These are phyloP conservation scores for Nestor notabilis DNA, from an alignment of 2,113 vertebrate species.

Conservation along the genomic window DNA sequence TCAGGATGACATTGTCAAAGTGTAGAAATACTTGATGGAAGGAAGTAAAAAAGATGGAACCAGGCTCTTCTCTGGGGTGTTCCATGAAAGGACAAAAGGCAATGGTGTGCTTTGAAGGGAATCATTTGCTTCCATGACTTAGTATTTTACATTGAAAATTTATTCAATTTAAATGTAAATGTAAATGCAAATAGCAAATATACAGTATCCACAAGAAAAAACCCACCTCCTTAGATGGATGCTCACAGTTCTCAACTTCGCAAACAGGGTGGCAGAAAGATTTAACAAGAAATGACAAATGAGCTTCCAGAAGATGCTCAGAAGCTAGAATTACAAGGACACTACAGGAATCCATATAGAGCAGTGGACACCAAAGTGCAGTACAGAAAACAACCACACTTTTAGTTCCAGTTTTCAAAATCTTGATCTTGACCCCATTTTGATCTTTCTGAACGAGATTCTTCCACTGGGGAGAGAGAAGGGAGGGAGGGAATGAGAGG, in stretches of 20 bases:
- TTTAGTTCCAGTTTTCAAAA: background rate
- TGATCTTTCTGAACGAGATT: background rate
- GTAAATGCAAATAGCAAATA: background rate
- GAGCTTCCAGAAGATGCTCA: background rate
- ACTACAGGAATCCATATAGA: background rate
- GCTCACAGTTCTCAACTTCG: background rate
- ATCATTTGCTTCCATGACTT: background rate
- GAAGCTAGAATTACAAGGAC: background rate
- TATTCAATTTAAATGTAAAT: background rate
- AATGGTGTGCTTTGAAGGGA: background rate
- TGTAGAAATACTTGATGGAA: background rate
- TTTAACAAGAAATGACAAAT: background rate
- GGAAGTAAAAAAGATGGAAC: background rate
- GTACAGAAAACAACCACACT: background rate
- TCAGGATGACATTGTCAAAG: rapidly evolving
- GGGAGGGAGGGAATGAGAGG: background rate
- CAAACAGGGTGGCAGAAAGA: background rate
- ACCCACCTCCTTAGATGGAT: background rate
- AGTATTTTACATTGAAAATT: background rate
- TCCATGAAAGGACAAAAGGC: background rate
- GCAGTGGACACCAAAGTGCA: background rate
- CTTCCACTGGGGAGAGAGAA: background rate
- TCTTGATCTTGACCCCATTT: background rate
- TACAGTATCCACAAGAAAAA: background rate
- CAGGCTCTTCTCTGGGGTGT: background rate